Percentiles rank a stretch among this genome's conserved stretches.
Conservation (phyloP, 2,888 invertebrate genomes). For the Unio pictorum region DNA sequence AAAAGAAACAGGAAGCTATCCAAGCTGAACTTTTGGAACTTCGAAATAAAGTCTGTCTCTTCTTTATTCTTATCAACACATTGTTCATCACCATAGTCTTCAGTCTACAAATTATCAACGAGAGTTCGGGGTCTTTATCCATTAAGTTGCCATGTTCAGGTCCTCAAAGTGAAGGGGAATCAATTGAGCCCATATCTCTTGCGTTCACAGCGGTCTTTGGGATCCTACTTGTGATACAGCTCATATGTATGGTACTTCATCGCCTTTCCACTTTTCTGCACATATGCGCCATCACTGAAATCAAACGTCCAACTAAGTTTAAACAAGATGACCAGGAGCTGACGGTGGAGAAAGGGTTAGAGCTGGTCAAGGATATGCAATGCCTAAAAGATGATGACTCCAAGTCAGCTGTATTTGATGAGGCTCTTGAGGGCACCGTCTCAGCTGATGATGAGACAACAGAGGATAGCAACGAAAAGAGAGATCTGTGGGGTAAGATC, state of each 20-base stretch:
- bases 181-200: conserved; percentile 53
- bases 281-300: conserved; percentile 89
- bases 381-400: conserved; percentile 31
- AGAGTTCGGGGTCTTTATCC: conserved; percentile 50
- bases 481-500: conserved; percentile 31
- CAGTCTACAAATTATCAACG: conserved; percentile 91
- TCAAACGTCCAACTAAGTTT: conserved; percentile 15
- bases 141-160: conserved; percentile 51
- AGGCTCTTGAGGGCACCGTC: neutral
- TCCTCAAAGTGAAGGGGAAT: conserved; percentile 16
- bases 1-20: conserved; percentile 74
- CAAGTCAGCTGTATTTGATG: conserved; percentile 22
- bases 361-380: conserved; percentile 43
- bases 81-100: conserved; percentile 98
- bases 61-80: conserved; percentile 97
- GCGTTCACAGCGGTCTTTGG: conserved; percentile 54
- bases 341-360: conserved; percentile 37
- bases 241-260: conserved; percentile 96
- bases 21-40: conserved; percentile 35
- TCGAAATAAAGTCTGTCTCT: conserved; percentile 82
- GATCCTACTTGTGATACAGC: conserved; percentile 47
- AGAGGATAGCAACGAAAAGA: conserved; percentile 10
- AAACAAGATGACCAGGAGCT: conserved; percentile 14
- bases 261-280: conserved; percentile 97
- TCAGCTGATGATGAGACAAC: conserved; percentile 9